phyloP scores from a whole-genome alignment of 2,888 invertebrate species.

The Epinotia demarniana region DNA sequence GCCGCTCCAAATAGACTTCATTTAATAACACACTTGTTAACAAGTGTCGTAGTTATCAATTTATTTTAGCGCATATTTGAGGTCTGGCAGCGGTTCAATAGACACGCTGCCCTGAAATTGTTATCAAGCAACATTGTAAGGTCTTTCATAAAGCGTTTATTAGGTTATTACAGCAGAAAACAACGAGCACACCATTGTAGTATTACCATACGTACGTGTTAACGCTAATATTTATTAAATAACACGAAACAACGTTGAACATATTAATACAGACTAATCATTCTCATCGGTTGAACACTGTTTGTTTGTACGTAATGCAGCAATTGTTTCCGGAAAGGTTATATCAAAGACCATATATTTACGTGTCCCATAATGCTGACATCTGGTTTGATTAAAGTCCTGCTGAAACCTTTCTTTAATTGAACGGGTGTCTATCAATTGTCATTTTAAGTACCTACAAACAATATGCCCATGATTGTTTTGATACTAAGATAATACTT shows the following conservation, averaged over 20 bases:
- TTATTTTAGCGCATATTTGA: neutral
- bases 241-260: neutral
- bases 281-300: neutral
- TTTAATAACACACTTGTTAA: slow-evolving; percentile 1
- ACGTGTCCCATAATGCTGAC: neutral
- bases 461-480: slow-evolving; percentile 24
- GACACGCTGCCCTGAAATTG: neutral
- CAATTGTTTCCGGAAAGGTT: neutral
- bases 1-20: neutral
- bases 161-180: neutral
- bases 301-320: neutral
- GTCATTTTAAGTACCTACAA: slow-evolving; percentile 17
- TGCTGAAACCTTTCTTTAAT: slow-evolving; percentile 31
- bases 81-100: slow-evolving; percentile 5
- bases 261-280: neutral
- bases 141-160: neutral
- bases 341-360: neutral
- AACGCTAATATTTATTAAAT: neutral
- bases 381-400: slow-evolving; percentile 14
- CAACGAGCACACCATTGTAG: neutral
- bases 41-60: slow-evolving; percentile 2
- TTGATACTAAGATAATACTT: neutral
- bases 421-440: slow-evolving; percentile 30
- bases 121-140: neutral
- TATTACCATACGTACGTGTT: neutral